A percentile compares a stretch with the other conserved stretches of the same genome.
phyloP scores from a whole-genome alignment of 2,113 vertebrate genomes.

The Solea solea region DNA sequence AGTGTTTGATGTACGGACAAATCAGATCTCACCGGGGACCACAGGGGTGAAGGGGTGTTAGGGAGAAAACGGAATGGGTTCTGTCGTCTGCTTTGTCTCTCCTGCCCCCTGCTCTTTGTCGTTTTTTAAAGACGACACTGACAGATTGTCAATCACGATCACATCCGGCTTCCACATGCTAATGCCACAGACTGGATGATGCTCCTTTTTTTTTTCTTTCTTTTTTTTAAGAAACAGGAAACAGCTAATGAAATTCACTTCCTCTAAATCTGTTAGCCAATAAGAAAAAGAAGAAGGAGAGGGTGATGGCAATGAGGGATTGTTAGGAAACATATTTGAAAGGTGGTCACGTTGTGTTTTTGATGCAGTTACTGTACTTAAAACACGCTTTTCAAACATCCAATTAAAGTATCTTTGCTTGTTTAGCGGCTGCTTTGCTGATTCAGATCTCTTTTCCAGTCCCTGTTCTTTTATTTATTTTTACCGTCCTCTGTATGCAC shows the following conservation, averaged over 20 bases:
- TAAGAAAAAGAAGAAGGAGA: conserved; percentile 37
- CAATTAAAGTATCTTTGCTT: not conserved
- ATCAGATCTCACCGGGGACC: conserved; percentile 25
- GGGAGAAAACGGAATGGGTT: conserved; percentile 18
- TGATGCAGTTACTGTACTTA: not conserved
- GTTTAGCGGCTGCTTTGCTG: too few relatives aligned
- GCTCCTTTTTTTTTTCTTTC: not conserved
- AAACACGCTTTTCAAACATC: not conserved
- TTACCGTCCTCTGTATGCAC: not conserved
- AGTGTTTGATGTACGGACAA: conserved; percentile 47
- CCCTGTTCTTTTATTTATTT: not conserved
- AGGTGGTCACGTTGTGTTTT: not conserved
- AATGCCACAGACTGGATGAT: not conserved
- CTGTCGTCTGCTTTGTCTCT: conserved; percentile 1
- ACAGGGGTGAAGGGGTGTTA: conserved; percentile 23
- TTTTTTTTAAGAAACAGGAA: conserved; percentile 54
- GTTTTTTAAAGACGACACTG: not conserved
- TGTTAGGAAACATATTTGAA: not conserved
- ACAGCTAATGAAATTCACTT: conserved; percentile 47
- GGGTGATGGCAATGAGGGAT: not conserved
- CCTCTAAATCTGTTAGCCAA: conserved; percentile 62
- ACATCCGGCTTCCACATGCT: not conserved
- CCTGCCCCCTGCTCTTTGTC: not conserved
- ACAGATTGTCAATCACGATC: conserved; percentile 8
- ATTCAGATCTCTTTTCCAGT: not conserved